Evolutionary conservation across 2,113 vertebrate genomes (phyloP), one percentile per base, ranked within the genome.

Genomic region (Tachuris rubrigastra): DNA sequence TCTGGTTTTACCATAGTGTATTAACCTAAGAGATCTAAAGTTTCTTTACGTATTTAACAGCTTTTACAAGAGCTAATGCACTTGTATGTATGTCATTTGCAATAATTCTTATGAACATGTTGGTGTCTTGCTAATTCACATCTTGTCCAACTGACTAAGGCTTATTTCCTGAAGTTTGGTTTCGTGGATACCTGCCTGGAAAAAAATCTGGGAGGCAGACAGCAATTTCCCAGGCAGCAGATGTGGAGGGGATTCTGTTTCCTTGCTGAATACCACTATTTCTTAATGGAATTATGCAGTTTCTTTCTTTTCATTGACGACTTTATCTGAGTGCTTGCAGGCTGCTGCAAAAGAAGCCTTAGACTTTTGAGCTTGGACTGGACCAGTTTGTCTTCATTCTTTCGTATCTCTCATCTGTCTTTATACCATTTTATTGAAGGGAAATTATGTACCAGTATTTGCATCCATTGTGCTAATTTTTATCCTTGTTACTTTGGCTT

Each of bases 141-240:
- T 68, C 47, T 25, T 91, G 25, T n/a, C 69, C 35, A 42, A n/a
- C 25, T 50, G 42, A 46, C 28, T 77, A 44, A 81, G 47, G 31
- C 52, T 87, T 37, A 21, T 28, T 84, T 89, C 76, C n/a, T 55
- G 33, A 84, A 94, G 47, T 80, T 60, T 85, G 30, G 30, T 77
- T 93, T 93, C 33, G 47, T 81, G 81, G 91, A 78, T 87, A 87
- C 73, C 80, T 86, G 89, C 89, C 87, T 94, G 87, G 80, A 88
- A 91, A 79, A 85, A 88, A 82, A 42, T 56, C 14, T 50, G 73
- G 22, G 79, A 46, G 35, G 60, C 73, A 81, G 84, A 71, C 55
- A 85, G 87, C 69, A 55, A 37, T 95, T 96, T 93, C 56, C 73
- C 30, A 81, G 81, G 65, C 84, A 77, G 33, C 60, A 92, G 50